Conservation (phyloP, 1,140 invertebrate genomes). For the Holcopasites calliopsidis region DNA sequence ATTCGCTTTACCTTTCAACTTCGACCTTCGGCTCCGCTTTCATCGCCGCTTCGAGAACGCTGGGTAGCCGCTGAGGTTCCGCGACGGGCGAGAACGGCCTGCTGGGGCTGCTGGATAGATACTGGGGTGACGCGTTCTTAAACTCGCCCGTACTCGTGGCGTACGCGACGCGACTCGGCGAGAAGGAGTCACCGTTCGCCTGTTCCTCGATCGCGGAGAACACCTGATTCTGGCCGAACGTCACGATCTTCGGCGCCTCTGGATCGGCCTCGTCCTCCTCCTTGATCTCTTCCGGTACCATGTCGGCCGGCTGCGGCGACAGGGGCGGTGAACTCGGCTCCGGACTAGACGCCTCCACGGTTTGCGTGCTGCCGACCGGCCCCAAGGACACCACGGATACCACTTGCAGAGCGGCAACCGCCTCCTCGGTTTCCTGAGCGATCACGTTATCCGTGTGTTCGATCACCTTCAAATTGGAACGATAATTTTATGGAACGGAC, state of each 20-base stretch:
- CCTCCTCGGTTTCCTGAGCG: slow-evolving; percentile 80
- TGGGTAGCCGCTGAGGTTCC: slow-evolving; percentile 80
- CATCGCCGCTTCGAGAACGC: slow-evolving; percentile 90
- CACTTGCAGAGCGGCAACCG: slow-evolving; percentile 79
- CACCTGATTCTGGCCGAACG: slow-evolving; percentile 67
- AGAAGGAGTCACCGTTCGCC: slow-evolving; percentile 55
- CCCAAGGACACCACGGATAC: slow-evolving; percentile 81
- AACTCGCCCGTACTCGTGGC: slow-evolving; percentile 56
- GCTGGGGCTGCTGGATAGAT: slow-evolving; percentile 69
- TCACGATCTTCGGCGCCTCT: slow-evolving; percentile 70
- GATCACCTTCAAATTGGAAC: too few species aligned
- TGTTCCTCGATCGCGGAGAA: slow-evolving; percentile 68
- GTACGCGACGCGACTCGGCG: slow-evolving; percentile 64
- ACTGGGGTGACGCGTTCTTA: slow-evolving; percentile 65
- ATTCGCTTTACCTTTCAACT: slow-evolving; percentile 86
- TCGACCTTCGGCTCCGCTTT: slow-evolving; percentile 92
- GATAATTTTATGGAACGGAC: too few species aligned
- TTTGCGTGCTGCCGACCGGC: slow-evolving; percentile 81
- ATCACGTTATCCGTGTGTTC: slow-evolving; percentile 82
- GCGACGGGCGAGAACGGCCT: slow-evolving; percentile 72
- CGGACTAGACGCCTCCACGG: slow-evolving; percentile 80
- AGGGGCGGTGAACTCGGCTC: slow-evolving; percentile 80
- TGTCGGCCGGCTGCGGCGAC: slow-evolving; percentile 70
- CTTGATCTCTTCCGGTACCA: slow-evolving; percentile 69
- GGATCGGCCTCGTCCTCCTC: slow-evolving; percentile 70